Evolutionary conservation across 2,113 vertebrate species (phyloP).

Genomic region (Leucopsar rothschildi): DNA sequence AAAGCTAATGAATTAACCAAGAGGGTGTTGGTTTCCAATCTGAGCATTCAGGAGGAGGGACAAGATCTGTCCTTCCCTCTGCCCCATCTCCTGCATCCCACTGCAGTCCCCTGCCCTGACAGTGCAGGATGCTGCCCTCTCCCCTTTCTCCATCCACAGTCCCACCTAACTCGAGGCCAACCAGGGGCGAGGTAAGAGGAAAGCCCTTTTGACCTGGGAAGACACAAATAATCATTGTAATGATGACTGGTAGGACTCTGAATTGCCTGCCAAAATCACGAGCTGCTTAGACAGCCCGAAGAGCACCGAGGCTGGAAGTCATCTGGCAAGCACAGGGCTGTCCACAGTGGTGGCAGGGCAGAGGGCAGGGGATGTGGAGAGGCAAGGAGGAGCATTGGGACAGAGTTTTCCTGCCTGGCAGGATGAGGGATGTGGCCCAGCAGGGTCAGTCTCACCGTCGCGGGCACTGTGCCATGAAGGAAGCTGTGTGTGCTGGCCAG

Average conservation of each 20-base stretch:
- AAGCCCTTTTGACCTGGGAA: not conserved
- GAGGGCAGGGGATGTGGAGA: not conserved
- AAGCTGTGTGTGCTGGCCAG: not conserved
- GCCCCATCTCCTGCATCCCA: not conserved
- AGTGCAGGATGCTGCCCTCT: not conserved
- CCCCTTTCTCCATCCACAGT: rapidly evolving
- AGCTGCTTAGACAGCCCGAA: not conserved
- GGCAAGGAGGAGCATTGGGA: not conserved
- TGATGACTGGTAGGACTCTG: not conserved
- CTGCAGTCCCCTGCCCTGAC: not conserved
- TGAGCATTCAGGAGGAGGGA: not conserved
- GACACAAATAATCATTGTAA: not conserved
- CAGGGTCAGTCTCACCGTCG: not conserved
- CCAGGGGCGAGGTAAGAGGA: not conserved
- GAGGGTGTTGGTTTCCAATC: not conserved
- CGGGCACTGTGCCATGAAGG: not conserved
- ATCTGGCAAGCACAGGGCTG: not conserved
- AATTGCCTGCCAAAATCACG: not conserved
- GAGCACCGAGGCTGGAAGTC: not conserved
- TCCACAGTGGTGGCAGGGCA: rapidly evolving
- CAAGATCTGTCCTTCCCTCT: not conserved
- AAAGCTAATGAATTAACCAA: slow-evolving; percentile 38
- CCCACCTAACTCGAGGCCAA: not conserved
- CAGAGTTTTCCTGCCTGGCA: not conserved
- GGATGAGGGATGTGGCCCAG: slow-evolving; percentile 6